A percentile compares a stretch with the other conserved stretches of the same genome.
phyloP scores from a whole-genome alignment of 2,113 vertebrate species.

The Xenopus tropicalis region UCB_Xtro_10.0 CM004447.2:130169001-130169500 shows the following conservation, averaged over 20 bases:
- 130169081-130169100: too few species aligned
- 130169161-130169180: constrained; percentile 3
- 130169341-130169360: constrained; percentile 23
- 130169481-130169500: too few species aligned
- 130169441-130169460: background rate
- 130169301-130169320: background rate
- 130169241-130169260: constrained; percentile 9
- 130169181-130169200: constrained; percentile 27
- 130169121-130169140: background rate
- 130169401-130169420: background rate
- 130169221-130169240: background rate
- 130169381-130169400: background rate
- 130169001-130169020: too few species aligned
- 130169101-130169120: too few species aligned
- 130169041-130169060: too few species aligned
- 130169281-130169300: constrained; percentile 22
- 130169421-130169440: constrained; percentile 9
- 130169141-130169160: background rate
- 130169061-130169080: too few species aligned
- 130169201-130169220: constrained; percentile 16
- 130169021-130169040: too few species aligned
- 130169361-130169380: background rate
- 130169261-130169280: constrained; percentile 14
- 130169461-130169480: too few species aligned
- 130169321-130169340: constrained; percentile 17